These are phyloP conservation scores for Dryocosmus kuriphilus DNA, from an alignment of 2,888 invertebrate species.

Conservation along the genomic window DNA sequence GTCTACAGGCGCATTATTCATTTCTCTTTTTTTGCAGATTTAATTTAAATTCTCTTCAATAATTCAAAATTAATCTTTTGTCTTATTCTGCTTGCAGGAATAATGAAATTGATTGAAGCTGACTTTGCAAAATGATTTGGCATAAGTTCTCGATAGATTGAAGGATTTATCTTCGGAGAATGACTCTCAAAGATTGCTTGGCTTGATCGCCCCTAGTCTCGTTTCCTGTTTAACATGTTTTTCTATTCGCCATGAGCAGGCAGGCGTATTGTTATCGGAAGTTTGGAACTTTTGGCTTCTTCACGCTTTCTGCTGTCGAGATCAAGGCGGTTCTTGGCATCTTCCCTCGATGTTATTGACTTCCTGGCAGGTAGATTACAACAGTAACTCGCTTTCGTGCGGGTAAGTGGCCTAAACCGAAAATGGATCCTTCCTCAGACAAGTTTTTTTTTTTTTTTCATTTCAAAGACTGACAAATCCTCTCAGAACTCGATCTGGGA, in stretches of 20 bases:
- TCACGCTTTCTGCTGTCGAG: slow-evolving; percentile 50
- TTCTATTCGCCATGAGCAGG: slow-evolving; percentile 12
- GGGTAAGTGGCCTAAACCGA: slow-evolving; percentile 36
- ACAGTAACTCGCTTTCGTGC: slow-evolving; percentile 24
- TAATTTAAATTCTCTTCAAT: neutral
- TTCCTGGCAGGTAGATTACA: slow-evolving; percentile 39
- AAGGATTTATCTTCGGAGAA: neutral
- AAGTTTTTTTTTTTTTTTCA: neutral
- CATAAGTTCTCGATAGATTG: neutral
- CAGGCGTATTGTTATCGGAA: slow-evolving; percentile 31
- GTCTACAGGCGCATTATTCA: neutral
- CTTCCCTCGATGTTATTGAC: slow-evolving; percentile 34
- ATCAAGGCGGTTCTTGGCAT: slow-evolving; percentile 40
- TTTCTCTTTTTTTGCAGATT: neutral
- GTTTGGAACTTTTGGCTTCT: slow-evolving; percentile 41
- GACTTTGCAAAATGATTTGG: neutral
- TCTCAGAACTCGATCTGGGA: neutral
- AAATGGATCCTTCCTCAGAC: slow-evolving; percentile 22
- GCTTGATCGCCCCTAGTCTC: slow-evolving; percentile 40
- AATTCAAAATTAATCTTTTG: neutral
- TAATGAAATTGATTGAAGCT: neutral
- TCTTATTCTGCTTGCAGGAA: neutral
- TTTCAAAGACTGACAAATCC: neutral
- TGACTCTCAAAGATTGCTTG: neutral
- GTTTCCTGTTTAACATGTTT: slow-evolving; percentile 29